phyloP scores from a whole-genome alignment of 2,888 invertebrate genomes.

The Plagodis dolabraria region DNA sequence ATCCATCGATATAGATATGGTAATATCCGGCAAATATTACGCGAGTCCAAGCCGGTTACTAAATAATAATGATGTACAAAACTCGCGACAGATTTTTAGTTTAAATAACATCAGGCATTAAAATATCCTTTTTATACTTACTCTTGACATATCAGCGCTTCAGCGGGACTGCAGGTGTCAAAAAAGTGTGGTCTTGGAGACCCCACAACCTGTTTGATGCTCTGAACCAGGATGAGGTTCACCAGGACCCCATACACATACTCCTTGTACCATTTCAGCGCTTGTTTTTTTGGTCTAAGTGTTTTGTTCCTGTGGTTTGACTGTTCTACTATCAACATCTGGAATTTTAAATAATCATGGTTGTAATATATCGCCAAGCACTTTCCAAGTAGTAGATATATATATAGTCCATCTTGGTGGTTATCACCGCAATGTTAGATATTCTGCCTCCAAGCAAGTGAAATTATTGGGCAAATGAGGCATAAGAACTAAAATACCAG shows the following conservation, averaged over 20 bases:
- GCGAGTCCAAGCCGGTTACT: no score
- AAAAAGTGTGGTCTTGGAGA: constrained; percentile 92
- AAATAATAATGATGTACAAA: no score
- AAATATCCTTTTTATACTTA: no score
- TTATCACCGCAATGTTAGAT: no score
- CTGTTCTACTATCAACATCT: constrained; percentile 70
- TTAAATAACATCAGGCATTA: no score
- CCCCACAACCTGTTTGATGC: constrained; percentile 86
- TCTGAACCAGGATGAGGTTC: constrained; percentile 84
- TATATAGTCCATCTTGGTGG: no score
- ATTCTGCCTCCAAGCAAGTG: no score
- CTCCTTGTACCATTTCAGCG: constrained; percentile 84
- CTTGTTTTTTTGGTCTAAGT: constrained; percentile 57
- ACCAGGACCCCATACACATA: constrained; percentile 86
- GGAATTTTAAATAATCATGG: constrained; percentile 37
- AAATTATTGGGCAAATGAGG: no score
- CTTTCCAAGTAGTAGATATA: not conserved
- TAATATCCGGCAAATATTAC: no score
- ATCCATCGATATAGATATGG: no score
- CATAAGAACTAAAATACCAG: no score
- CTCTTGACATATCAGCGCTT: constrained; percentile 84
- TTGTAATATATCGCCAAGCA: not conserved
- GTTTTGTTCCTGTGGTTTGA: constrained; percentile 50
- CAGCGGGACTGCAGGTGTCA: constrained; percentile 88
- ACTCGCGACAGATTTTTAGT: no score